Evolutionary conservation across 2,888 invertebrate genomes (phyloP).

Genomic region (Torymus tubicola): DNA sequence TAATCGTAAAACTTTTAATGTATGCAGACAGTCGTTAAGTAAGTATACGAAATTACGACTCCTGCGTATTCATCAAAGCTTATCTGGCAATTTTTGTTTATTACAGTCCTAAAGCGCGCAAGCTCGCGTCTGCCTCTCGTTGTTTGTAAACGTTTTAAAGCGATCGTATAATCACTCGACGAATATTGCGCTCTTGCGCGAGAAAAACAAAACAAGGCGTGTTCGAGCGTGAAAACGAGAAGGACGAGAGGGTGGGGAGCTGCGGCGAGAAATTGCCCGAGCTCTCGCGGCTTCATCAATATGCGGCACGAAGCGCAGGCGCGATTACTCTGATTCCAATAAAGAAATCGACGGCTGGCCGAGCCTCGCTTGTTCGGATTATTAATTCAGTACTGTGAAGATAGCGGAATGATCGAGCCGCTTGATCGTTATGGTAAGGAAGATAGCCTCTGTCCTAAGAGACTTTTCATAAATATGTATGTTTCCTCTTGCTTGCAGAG

Average conservation of each 20-base stretch:
- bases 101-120: background rate
- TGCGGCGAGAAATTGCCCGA: background rate
- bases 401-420: slow-evolving; percentile 59
- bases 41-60: slow-evolving; percentile 34
- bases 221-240: background rate
- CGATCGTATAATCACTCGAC: background rate
- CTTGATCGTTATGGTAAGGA: slow-evolving; percentile 65
- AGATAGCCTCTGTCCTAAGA: slow-evolving; percentile 13
- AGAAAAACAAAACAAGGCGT: background rate
- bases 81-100: slow-evolving; percentile 40
- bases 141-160: background rate
- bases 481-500: background rate
- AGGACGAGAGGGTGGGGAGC: background rate
- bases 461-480: slow-evolving; percentile 63
- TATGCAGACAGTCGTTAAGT: slow-evolving; percentile 21
- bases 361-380: slow-evolving; percentile 54
- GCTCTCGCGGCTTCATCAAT: slow-evolving; percentile 60
- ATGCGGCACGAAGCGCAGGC: slow-evolving; percentile 60
- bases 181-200: background rate
- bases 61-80: slow-evolving; percentile 40
- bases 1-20: slow-evolving; percentile 52
- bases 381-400: slow-evolving; percentile 63
- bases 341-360: slow-evolving; percentile 52
- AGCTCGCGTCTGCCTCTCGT: background rate
- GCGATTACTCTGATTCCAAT: slow-evolving; percentile 62